Percentiles rank a stretch among this genome's conserved stretches.
Conservation (phyloP, 1,140 invertebrate genomes). For the Argopecten irradians region DNA sequence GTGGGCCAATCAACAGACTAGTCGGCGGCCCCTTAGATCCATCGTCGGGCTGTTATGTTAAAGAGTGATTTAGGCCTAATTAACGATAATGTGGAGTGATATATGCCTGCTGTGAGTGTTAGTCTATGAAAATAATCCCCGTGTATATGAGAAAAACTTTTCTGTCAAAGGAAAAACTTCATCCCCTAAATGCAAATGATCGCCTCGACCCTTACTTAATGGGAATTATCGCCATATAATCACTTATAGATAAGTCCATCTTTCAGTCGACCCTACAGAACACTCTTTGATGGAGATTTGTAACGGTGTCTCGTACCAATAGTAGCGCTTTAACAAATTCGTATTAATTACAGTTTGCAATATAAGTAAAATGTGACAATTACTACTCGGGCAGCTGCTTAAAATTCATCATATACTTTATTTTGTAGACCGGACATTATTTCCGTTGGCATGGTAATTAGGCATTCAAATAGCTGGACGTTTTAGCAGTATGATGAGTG, state of each 20-base stretch:
- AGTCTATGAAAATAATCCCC: constrained; percentile 7
- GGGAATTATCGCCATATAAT: background rate
- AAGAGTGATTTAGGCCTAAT: background rate
- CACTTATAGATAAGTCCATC: background rate
- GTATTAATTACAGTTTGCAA: background rate
- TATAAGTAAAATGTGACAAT: background rate
- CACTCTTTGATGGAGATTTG: background rate
- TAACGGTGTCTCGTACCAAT: background rate
- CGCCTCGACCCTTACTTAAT: background rate
- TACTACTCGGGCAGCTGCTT: background rate
- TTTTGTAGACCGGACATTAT: too few relatives aligned
- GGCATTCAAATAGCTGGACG: too few relatives aligned
- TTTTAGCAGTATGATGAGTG: too few relatives aligned
- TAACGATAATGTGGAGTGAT: constrained; percentile 1
- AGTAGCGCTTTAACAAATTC: background rate
- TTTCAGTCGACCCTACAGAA: background rate
- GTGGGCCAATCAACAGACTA: background rate
- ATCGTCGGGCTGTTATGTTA: background rate
- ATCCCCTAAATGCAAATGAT: constrained; percentile 18
- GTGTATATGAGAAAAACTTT: background rate
- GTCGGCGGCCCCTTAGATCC: constrained; percentile 12
- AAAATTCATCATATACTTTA: background rate
- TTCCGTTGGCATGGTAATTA: background rate
- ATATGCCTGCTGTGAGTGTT: background rate
- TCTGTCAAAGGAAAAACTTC: background rate